Conservation (phyloP, 2,113 vertebrate species). For the Lota lota region DNA sequence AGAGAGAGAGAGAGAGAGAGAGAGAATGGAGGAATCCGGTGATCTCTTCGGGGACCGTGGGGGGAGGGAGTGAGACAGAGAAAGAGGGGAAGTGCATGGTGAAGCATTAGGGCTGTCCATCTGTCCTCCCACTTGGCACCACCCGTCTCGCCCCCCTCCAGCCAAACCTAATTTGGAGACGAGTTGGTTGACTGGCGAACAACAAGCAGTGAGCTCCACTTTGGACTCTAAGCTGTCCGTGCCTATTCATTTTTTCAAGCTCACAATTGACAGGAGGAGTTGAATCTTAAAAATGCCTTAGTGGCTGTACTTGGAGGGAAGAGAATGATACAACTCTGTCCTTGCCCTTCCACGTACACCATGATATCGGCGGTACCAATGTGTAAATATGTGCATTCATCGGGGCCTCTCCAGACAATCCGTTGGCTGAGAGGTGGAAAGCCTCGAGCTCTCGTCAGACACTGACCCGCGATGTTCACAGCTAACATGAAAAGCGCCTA, state of each 20-base stretch:
- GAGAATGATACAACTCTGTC: conserved; percentile 18
- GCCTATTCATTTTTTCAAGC: conserved; percentile 24
- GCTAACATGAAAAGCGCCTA: conserved; percentile 32
- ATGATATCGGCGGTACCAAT: not conserved
- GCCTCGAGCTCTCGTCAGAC: not conserved
- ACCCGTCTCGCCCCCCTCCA: not conserved
- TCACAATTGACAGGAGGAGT: conserved; percentile 44
- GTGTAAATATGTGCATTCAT: conserved; percentile 6
- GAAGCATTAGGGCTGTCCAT: not conserved
- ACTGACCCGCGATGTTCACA: conserved; percentile 35
- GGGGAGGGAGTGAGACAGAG: not conserved
- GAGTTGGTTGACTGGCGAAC: conserved; percentile 31
- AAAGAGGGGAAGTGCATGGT: not conserved
- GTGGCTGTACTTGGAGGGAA: conserved; percentile 21
- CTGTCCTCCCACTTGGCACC: not conserved
- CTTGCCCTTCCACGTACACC: not conserved
- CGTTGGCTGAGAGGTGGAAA: not conserved
- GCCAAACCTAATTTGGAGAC: conserved; percentile 19
- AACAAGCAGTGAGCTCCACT: conserved; percentile 40
- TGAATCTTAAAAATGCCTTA: conserved; percentile 64
- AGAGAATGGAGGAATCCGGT: too few species aligned
- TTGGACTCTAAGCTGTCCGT: conserved; percentile 48
- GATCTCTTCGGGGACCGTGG: not conserved
- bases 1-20: too few species aligned
- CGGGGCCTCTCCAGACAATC: not conserved